Evolutionary conservation across 2,113 vertebrate genomes (phyloP).

Genomic region (Bufo gargarizans): DNA sequence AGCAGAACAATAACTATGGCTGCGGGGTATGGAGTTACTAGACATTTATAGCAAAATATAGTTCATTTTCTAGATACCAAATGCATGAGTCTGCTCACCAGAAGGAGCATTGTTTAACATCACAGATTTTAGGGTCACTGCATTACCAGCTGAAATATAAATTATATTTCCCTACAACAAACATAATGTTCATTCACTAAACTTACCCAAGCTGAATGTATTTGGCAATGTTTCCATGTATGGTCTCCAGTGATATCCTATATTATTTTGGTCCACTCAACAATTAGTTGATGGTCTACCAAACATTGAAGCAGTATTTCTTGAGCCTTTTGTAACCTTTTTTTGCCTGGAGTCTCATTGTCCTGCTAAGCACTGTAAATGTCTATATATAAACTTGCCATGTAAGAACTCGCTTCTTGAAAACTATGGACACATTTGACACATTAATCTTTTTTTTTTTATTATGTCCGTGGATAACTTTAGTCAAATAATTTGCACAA

Average conservation of each 20-base stretch:
- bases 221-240: not conserved
- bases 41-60: not conserved
- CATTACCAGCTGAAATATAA: not conserved
- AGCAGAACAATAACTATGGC: constrained; percentile 3
- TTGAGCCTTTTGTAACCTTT: not conserved
- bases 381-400: not conserved
- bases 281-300: constrained; percentile 16
- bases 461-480: too few species aligned
- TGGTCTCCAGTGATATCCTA: constrained; percentile 2
- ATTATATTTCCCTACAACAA: constrained; percentile 13
- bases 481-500: too few species aligned
- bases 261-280: constrained; percentile 1
- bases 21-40: not conserved
- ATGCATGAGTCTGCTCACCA: not conserved
- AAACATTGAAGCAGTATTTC: not conserved
- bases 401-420: not conserved
- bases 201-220: not conserved
- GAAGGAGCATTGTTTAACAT: not conserved
- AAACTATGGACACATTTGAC: too few species aligned
- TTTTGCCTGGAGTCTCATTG: not conserved
- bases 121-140: constrained; percentile 8
- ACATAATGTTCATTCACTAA: constrained; percentile 2
- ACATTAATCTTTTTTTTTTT: too few species aligned
- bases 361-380: not conserved
- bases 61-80: not conserved